phyloP scores from a whole-genome alignment of 1,140 invertebrate species.

The Sipha flava region DNA sequence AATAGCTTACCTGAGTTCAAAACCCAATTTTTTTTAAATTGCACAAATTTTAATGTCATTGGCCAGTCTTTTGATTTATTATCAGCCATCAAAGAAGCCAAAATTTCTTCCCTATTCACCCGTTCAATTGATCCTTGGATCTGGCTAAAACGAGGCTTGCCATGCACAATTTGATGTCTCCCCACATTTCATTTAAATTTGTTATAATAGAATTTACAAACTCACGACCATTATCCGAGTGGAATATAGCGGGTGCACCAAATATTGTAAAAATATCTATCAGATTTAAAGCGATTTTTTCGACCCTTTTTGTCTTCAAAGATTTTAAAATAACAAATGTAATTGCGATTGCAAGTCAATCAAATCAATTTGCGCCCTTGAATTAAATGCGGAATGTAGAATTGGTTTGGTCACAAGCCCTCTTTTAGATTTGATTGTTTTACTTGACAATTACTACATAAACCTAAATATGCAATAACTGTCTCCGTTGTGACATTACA shows the following conservation, averaged over 20 bases:
- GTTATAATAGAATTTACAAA: background rate
- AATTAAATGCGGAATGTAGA: background rate
- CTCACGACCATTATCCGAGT: constrained; percentile 5
- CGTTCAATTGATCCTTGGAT: background rate
- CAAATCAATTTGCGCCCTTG: background rate
- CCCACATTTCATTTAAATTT: background rate
- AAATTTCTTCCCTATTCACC: background rate
- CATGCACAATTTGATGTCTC: background rate
- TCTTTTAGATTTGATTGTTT: background rate
- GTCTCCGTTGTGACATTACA: background rate
- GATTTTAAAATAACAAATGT: background rate
- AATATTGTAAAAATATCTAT: background rate
- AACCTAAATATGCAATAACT: background rate
- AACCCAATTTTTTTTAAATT: background rate
- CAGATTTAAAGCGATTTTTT: background rate
- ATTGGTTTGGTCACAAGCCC: background rate
- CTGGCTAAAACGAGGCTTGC: background rate
- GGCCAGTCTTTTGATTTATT: background rate
- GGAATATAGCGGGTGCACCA: background rate
- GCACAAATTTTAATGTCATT: background rate
- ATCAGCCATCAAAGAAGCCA: background rate
- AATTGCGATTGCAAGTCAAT: background rate
- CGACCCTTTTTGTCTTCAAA: background rate
- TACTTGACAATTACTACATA: background rate
- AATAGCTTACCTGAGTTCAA: background rate